phyloP scores from a whole-genome alignment of 1,140 invertebrate genomes.

The Bacillus rossius region DNA sequence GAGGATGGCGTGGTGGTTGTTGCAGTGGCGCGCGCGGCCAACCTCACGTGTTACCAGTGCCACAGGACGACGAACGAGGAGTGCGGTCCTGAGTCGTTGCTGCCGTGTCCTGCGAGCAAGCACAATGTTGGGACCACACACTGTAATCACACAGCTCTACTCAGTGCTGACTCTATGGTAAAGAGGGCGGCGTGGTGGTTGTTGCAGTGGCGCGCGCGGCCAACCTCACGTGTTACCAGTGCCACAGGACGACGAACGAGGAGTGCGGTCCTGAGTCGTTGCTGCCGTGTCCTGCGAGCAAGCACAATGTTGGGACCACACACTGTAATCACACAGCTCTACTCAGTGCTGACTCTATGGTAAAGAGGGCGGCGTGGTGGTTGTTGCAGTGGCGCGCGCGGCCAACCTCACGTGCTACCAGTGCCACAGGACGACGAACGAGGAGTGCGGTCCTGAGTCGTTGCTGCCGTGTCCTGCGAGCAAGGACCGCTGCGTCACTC shows the following conservation, averaged over 20 bases:
- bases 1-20: too few relatives aligned
- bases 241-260: constrained; percentile 35
- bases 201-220: neutral
- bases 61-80: constrained; percentile 33
- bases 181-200: too few relatives aligned
- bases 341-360: too few relatives aligned
- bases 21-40: constrained; percentile 15
- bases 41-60: constrained; percentile 48
- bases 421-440: constrained; percentile 39
- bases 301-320: too few relatives aligned
- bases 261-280: constrained; percentile 41
- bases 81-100: constrained; percentile 40
- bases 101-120: constrained; percentile 40
- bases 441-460: constrained; percentile 38
- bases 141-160: too few relatives aligned
- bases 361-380: too few relatives aligned
- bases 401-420: constrained; percentile 47
- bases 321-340: too few relatives aligned
- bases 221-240: constrained; percentile 48
- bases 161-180: too few relatives aligned
- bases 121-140: too few relatives aligned
- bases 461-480: constrained; percentile 40
- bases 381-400: neutral
- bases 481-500: constrained; percentile 46
- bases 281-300: constrained; percentile 38